Evolutionary conservation across 2,888 invertebrate species (phyloP).

Genomic region (Cynaeus angustus): DNA sequence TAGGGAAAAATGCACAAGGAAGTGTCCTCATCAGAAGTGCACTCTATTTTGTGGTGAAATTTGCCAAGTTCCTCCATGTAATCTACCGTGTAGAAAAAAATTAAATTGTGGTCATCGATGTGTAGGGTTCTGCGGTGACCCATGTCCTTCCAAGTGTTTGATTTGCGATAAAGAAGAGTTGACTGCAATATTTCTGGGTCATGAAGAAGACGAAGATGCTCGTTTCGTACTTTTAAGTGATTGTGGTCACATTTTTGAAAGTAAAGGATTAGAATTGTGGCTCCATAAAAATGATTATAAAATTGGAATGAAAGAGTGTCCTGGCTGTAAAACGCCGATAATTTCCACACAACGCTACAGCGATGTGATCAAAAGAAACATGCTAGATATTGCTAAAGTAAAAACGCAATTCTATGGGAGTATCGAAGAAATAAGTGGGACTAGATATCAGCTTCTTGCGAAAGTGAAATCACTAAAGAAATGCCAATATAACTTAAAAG

Average conservation of each 20-base stretch:
- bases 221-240: conserved; percentile 60
- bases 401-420: conserved; percentile 71
- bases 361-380: conserved; percentile 56
- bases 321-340: conserved; percentile 60
- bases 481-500: no score
- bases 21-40: conserved; percentile 74
- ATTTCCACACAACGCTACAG: conserved; percentile 59
- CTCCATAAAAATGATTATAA: conserved; percentile 45
- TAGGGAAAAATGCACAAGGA: conserved; percentile 62
- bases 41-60: conserved; percentile 70
- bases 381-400: conserved; percentile 55
- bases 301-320: conserved; percentile 57
- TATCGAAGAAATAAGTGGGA: no score
- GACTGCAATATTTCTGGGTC: conserved; percentile 59
- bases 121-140: conserved; percentile 82
- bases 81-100: conserved; percentile 67
- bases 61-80: conserved; percentile 72
- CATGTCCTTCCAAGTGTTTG: conserved; percentile 62
- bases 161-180: conserved; percentile 57
- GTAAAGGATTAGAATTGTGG: conserved; percentile 58
- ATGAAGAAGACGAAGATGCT: conserved; percentile 61
- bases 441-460: not conserved
- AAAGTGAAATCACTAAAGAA: no score
- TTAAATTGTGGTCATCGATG: conserved; percentile 78
- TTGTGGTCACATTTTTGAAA: conserved; percentile 61